Percentiles rank a stretch among this genome's conserved stretches.
These are phyloP conservation scores for Dryococelus australis DNA, from an alignment of 2,888 invertebrate species.

Conservation along the genomic window DNA sequence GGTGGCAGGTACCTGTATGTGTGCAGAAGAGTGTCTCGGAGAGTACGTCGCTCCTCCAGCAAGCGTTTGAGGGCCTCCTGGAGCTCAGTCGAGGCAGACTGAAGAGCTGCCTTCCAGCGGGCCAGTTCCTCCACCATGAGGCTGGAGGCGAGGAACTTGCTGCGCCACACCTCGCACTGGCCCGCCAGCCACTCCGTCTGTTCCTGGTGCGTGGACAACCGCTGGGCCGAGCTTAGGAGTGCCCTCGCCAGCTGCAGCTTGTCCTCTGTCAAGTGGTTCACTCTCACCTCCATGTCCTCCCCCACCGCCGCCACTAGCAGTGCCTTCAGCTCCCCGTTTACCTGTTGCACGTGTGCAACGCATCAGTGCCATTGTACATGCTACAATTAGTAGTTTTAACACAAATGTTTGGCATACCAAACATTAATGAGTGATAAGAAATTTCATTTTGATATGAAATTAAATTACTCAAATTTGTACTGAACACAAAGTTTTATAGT, in stretches of 20 bases:
- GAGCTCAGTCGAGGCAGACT: constrained; percentile 72
- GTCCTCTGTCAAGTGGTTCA: constrained; percentile 91
- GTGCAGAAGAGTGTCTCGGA: constrained; percentile 69
- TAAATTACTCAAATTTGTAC: too few species aligned
- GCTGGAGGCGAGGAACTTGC: constrained; percentile 94
- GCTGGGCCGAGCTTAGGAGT: constrained; percentile 83
- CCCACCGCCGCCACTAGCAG: constrained; percentile 94
- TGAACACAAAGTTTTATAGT: too few species aligned
- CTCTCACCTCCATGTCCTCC: constrained; percentile 88
- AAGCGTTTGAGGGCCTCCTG: constrained; percentile 74
- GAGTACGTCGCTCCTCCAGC: constrained; percentile 72
- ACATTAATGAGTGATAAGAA: too few species aligned
- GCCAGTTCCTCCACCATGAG: constrained; percentile 93
- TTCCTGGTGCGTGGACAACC: constrained; percentile 88
- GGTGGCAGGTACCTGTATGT: constrained; percentile 65
- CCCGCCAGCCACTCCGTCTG: constrained; percentile 93
- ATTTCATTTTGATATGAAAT: too few species aligned
- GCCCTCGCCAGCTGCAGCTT: constrained; percentile 88
- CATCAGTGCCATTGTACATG: too few species aligned
- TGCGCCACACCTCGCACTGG: constrained; percentile 96
- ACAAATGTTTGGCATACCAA: too few species aligned
- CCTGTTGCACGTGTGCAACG: constrained; percentile 59
- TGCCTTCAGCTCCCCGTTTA: constrained; percentile 91
- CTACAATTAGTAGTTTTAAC: too few species aligned
- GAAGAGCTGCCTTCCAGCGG: constrained; percentile 81